Evolutionary conservation across 1,140 invertebrate species (phyloP), one percentile per base, ranked within the genome.

Genomic region (Coptotermes formosanus): DNA sequence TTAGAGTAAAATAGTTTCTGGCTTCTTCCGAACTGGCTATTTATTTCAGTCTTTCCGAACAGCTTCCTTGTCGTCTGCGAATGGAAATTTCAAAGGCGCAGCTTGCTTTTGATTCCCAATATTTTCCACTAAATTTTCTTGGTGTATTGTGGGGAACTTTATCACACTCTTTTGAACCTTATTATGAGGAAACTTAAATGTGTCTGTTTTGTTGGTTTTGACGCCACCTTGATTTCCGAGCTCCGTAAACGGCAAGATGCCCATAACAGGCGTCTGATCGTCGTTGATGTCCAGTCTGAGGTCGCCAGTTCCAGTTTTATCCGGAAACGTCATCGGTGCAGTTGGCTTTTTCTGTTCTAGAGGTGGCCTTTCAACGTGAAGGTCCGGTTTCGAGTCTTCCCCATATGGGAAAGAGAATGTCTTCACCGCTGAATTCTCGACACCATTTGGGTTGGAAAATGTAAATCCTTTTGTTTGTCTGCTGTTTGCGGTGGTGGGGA

Each of bases 221-320:
- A 21, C n/a, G 9, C 9, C n/a, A 14, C 11, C 7, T 8, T 75
- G 64, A 30, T 25, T 30, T n/a, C 64, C 64, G 14, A 75, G n/a
- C 1, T n/a, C 25, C n/a, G 64, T 6, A 55, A 55, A 55, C 8
- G 64, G 25, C 8, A 25, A 25, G 8, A 3, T 14, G 16, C n/a
- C n/a, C 9, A 75, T 0, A 25, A 75, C 25, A 30, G 64, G 25
- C 2, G 25, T n/a, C 2, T n/a, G n/a, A 0, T 30, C 8, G 21
- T 83, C 32, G 8, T 52, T 83, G 4, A 87, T 23, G 25, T 89
- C 88, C 52, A 88, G 85, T n/a, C 86, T 85, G 7, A 89, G 85
- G 21, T 88, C 88, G 0, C 89, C 89, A 8, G 89, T 90, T 9
- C 89, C 89, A 2, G 89, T 89, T 82, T 88, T 87, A 64, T 89